Percentiles rank a stretch among this genome's conserved stretches.
Evolutionary conservation across 2,797 vertebrate genomes (phyloP).

Genomic region (Gymnodraco acuticeps): DNA sequence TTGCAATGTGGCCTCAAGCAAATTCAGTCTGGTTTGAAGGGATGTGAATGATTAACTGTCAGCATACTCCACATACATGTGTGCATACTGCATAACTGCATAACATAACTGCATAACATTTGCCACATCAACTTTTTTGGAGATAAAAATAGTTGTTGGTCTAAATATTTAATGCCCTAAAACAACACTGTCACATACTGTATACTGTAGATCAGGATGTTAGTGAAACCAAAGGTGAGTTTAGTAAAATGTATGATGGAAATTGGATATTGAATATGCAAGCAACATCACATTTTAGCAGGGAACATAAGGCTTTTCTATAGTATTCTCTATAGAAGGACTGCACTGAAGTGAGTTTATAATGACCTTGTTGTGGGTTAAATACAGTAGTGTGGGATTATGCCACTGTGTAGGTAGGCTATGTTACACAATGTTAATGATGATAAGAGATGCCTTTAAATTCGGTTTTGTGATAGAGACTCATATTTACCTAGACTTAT

Average conservation of each 20-base stretch:
- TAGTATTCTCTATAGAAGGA: background rate
- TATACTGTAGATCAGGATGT: background rate
- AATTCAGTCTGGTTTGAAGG: background rate
- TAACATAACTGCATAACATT: background rate
- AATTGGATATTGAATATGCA: background rate
- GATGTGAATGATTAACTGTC: conserved; percentile 5
- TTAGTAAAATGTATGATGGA: background rate
- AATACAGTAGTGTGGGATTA: no score
- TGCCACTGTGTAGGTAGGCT: no score
- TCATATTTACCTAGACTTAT: conserved; percentile 56
- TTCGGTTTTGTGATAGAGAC: background rate
- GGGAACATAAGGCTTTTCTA: background rate
- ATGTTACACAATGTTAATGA: background rate
- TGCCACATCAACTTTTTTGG: background rate
- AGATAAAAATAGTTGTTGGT: background rate
- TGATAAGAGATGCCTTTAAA: background rate
- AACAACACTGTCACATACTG: background rate
- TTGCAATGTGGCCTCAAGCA: conserved; percentile 8
- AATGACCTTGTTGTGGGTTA: conserved; percentile 12
- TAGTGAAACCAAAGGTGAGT: background rate
- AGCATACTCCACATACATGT: background rate
- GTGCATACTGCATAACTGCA: no score
- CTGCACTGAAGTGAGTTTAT: conserved; percentile 3
- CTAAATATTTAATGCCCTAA: background rate
- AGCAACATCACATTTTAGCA: background rate